Evolutionary conservation across 2,888 invertebrate species (phyloP).

Genomic region (Bellardia pandia): DNA sequence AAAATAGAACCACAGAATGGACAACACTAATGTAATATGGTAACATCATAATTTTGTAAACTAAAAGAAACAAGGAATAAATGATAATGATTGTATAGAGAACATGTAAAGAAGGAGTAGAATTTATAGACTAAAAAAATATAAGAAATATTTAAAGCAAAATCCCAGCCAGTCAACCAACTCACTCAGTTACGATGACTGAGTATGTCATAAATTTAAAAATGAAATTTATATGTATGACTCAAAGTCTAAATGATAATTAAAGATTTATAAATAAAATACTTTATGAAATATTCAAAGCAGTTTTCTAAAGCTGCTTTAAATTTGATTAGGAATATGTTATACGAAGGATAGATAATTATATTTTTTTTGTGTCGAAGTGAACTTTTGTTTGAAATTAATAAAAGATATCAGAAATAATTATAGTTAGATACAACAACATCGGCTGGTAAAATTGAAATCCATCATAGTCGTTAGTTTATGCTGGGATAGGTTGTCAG

Average conservation of each 20-base stretch:
- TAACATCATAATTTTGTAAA: constrained; percentile 57
- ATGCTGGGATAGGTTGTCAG: no score
- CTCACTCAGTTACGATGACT: constrained; percentile 58
- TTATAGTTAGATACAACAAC: no score
- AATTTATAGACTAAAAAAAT: constrained; percentile 24
- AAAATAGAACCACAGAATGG: constrained; percentile 57
- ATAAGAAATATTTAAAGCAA: constrained; percentile 28
- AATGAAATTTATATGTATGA: constrained; percentile 62
- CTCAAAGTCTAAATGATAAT: constrained; percentile 51
- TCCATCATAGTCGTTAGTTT: no score
- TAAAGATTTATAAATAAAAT: constrained; percentile 42
- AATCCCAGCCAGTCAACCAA: constrained; percentile 34
- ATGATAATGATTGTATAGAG: constrained; percentile 1
- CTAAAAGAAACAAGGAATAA: constrained; percentile 22
- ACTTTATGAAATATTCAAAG: constrained; percentile 2
- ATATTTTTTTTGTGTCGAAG: neutral
- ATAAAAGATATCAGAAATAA: no score
- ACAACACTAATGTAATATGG: constrained; percentile 64
- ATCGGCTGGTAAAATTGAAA: no score
- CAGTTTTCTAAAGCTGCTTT: neutral
- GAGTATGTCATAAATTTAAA: constrained; percentile 71
- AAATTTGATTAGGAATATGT: neutral
- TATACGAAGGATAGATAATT: neutral
- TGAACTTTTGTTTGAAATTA: no score
- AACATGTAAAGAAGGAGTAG: neutral